Conservation (phyloP, 2,888 invertebrate genomes). For the Acrocyrtus sp. region DNA sequence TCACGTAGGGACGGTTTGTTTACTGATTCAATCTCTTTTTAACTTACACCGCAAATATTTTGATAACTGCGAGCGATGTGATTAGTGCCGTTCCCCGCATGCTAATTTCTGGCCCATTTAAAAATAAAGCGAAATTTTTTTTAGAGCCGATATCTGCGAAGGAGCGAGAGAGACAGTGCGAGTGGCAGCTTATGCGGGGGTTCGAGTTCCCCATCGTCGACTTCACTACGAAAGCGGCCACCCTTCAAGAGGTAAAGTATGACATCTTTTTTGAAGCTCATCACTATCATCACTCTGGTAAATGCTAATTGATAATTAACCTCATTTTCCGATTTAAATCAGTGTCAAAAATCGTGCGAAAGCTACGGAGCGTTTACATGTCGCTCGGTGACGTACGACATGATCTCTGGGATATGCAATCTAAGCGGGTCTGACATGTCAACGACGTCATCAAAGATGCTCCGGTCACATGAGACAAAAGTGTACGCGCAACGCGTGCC, state of each 20-base stretch:
- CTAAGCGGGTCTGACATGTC: constrained; percentile 61
- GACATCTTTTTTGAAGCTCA: too few species aligned
- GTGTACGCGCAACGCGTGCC: constrained; percentile 61
- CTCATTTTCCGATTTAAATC: constrained; percentile 24
- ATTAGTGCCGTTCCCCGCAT: too few species aligned
- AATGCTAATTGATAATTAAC: neutral
- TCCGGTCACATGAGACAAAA: constrained; percentile 56
- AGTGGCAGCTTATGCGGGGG: constrained; percentile 62
- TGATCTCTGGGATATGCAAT: constrained; percentile 59
- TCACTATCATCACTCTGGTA: neutral
- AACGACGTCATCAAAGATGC: constrained; percentile 58
- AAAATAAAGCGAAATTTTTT: too few species aligned
- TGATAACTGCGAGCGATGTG: too few species aligned
- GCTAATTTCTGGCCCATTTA: too few species aligned
- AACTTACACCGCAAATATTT: too few species aligned
- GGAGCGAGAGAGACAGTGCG: constrained; percentile 61
- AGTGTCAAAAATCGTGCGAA: constrained; percentile 65
- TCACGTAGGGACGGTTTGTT: too few species aligned
- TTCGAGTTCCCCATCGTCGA: constrained; percentile 60
- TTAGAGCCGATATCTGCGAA: constrained; percentile 53
- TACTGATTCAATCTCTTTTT: too few species aligned
- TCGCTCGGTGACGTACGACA: constrained; percentile 65
- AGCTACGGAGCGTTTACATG: constrained; percentile 65
- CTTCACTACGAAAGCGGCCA: constrained; percentile 57
- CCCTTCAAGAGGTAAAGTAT: constrained; percentile 56